Conservation (phyloP, 2,888 invertebrate species). For the Thera obeliscata region DNA sequence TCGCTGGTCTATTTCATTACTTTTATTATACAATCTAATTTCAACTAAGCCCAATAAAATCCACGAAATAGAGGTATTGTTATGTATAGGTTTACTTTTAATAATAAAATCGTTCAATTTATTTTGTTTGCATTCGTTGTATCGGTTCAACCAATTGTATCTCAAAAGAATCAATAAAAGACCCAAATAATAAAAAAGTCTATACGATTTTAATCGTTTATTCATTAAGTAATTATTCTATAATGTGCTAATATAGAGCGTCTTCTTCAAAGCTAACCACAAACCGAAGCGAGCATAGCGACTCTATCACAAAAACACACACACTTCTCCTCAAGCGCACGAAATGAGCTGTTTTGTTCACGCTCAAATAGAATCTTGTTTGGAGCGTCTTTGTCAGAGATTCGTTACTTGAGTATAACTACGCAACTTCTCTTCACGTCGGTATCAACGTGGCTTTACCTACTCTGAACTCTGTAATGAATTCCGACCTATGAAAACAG, state of each 20-base stretch:
- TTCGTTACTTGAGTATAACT: too few species aligned
- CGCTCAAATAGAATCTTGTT: too few species aligned
- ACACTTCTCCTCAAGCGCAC: too few species aligned
- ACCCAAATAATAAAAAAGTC: slow-evolving; percentile 15
- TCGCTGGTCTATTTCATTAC: too few species aligned
- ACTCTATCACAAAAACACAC: too few species aligned
- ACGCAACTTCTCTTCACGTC: neutral
- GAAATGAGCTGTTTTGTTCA: too few species aligned
- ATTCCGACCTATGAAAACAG: slow-evolving; percentile 29
- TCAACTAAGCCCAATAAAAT: neutral
- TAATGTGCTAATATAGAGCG: neutral
- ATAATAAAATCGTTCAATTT: neutral
- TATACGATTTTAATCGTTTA: slow-evolving; percentile 10
- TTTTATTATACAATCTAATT: neutral
- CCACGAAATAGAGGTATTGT: neutral
- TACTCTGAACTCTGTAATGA: slow-evolving; percentile 14
- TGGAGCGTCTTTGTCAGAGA: too few species aligned
- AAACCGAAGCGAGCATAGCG: neutral
- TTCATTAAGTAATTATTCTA: slow-evolving; percentile 17
- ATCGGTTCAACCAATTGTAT: slow-evolving; percentile 19
- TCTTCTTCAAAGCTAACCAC: neutral
- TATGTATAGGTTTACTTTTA: neutral
- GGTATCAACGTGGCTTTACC: neutral
- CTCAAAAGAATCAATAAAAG: slow-evolving; percentile 19
- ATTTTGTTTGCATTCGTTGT: slow-evolving; percentile 2